These are phyloP conservation scores for Trypoxylon attenuatum DNA, from an alignment of 2,888 invertebrate species.

Conservation along the genomic window DNA sequence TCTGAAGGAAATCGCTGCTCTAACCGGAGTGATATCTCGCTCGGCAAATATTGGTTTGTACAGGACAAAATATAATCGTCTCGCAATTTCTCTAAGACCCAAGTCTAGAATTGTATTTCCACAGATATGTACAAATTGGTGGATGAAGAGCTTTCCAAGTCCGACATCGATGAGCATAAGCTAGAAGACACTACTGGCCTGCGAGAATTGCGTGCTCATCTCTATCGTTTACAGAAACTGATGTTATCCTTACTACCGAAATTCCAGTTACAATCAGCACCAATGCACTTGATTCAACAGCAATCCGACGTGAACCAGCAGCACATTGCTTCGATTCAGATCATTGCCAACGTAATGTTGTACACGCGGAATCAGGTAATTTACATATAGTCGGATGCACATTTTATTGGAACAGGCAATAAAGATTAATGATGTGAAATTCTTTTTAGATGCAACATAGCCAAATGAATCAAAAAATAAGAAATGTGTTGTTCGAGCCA, in stretches of 20 bases:
- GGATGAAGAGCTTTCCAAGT: conserved; percentile 65
- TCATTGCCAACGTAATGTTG: conserved; percentile 83
- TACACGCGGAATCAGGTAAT: conserved; percentile 80
- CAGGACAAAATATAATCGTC: not conserved
- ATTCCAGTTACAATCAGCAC: conserved; percentile 76
- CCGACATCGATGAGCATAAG: conserved; percentile 51
- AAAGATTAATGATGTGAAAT: not conserved
- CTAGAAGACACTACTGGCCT: conserved; percentile 66
- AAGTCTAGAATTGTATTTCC: not conserved
- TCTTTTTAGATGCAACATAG: conserved; percentile 66
- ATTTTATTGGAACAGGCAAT: not conserved
- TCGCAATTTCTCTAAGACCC: conserved; percentile 15
- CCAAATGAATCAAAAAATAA: conserved; percentile 70
- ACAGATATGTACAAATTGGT: conserved; percentile 70
- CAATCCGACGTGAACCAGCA: conserved; percentile 56
- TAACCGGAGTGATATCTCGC: conserved; percentile 85
- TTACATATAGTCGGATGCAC: conserved; percentile 1
- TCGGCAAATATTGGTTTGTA: conserved; percentile 76
- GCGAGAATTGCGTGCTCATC: conserved; percentile 76
- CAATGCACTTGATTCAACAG: conserved; percentile 41
- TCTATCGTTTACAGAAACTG: conserved; percentile 83
- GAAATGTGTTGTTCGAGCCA: conserved; percentile 69
- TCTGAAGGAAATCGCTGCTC: conserved; percentile 84
- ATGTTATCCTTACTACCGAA: conserved; percentile 85
- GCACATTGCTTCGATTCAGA: conserved; percentile 75